Conservation (phyloP, 2,113 vertebrate species). For the Oncorhynchus kisutch region DNA sequence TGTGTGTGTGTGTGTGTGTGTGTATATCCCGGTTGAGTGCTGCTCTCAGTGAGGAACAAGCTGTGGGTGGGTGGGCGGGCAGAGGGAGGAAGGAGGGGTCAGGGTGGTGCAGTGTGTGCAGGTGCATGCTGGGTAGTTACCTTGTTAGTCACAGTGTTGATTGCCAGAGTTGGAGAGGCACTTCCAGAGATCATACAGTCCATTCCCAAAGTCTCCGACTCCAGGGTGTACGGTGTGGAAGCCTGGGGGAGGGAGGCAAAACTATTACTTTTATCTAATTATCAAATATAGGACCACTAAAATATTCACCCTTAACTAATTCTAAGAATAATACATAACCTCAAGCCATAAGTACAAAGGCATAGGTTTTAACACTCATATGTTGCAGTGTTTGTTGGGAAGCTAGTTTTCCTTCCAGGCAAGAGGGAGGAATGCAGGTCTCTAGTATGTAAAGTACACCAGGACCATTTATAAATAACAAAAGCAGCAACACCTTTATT, state of each 20-base stretch:
- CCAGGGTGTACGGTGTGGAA: constrained; percentile 91
- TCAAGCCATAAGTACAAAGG: too few species aligned
- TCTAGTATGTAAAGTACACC: not conserved
- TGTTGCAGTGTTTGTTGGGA: too few species aligned
- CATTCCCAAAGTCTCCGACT: constrained; percentile 92
- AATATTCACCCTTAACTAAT: not conserved
- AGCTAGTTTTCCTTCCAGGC: too few species aligned
- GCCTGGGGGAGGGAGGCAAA: constrained; percentile 70
- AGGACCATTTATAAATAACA: constrained; percentile 17
- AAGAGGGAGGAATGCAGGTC: not conserved
- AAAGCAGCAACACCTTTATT: constrained; percentile 46
- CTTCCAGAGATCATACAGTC: constrained; percentile 94
- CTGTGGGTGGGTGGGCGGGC: constrained; percentile 69
- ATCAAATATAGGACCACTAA: constrained; percentile 38
- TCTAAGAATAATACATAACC: not conserved
- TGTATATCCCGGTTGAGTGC: constrained; percentile 61
- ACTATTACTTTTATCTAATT: not conserved
- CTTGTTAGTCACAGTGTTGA: constrained; percentile 98
- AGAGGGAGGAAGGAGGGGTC: constrained; percentile 25
- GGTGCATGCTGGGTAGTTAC: constrained; percentile 75
- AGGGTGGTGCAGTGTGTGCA: constrained; percentile 66
- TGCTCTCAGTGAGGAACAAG: constrained; percentile 64
- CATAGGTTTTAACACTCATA: too few species aligned
- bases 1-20: constrained; percentile 40
- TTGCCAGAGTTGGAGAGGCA: constrained; percentile 94